phyloP scores from a whole-genome alignment of 2,797 vertebrate species.

The Furcifer pardalis region DNA sequence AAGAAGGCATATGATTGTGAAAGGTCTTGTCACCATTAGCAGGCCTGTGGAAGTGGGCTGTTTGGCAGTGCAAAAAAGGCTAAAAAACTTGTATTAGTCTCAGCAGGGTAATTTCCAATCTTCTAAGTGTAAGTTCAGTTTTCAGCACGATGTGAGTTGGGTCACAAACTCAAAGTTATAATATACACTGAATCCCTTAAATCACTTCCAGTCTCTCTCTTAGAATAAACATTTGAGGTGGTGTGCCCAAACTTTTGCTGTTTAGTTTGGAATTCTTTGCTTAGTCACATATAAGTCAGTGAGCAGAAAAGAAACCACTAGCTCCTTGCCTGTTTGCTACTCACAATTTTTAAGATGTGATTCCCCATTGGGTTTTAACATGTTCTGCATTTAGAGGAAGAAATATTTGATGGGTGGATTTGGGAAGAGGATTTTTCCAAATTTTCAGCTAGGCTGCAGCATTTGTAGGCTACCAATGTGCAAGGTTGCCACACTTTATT shows the following conservation, averaged over 20 bases:
- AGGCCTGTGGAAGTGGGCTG: neutral
- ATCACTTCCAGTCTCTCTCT: neutral
- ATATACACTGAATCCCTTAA: neutral
- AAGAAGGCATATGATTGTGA: neutral
- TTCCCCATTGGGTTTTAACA: neutral
- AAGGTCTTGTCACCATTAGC: neutral
- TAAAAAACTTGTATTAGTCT: neutral
- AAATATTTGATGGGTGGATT: neutral
- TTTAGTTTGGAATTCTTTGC: neutral
- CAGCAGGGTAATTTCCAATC: neutral
- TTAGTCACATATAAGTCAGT: neutral
- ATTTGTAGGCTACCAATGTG: too few species aligned
- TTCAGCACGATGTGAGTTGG: neutral
- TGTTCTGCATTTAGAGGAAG: neutral
- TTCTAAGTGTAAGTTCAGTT: neutral
- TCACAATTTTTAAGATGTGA: neutral
- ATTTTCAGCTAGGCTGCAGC: too few species aligned
- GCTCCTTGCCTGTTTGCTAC: neutral
- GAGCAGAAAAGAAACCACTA: neutral
- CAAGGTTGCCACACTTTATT: neutral
- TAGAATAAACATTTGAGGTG: neutral
- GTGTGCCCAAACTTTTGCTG: neutral
- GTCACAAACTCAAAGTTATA: neutral
- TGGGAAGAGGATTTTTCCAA: neutral
- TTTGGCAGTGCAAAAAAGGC: neutral